phyloP scores from a whole-genome alignment of 2,888 invertebrate species.

The Pandemis corylana region DNA sequence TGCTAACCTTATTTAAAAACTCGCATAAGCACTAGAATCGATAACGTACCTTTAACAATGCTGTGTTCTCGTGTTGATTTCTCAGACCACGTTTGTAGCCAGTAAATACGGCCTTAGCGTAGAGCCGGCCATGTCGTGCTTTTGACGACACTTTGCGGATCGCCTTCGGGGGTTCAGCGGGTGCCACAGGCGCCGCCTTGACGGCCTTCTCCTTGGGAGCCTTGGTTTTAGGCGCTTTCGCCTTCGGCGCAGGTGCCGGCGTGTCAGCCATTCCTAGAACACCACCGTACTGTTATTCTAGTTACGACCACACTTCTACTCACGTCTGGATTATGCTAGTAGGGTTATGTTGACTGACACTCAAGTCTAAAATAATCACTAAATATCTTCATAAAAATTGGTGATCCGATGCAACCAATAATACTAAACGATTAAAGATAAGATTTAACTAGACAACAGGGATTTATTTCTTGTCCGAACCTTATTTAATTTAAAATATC shows the following conservation, averaged over 20 bases:
- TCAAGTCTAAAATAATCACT: constrained; percentile 62
- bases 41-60: constrained; percentile 90
- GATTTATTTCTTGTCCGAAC: constrained; percentile 54
- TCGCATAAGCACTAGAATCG: constrained; percentile 12
- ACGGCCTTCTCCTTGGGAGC: constrained; percentile 84
- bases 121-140: constrained; percentile 92
- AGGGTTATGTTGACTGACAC: constrained; percentile 84
- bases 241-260: constrained; percentile 83
- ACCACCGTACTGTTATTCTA: constrained; percentile 51
- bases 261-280: constrained; percentile 87
- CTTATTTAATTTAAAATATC: constrained; percentile 48
- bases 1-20: constrained; percentile 11
- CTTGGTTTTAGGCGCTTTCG: constrained; percentile 84
- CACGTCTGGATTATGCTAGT: constrained; percentile 42
- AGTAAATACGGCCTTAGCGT: constrained; percentile 99
- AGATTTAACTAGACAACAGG: constrained; percentile 41
- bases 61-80: constrained; percentile 99
- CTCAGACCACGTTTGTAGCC: constrained; percentile 97
- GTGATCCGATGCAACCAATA: constrained; percentile 56
- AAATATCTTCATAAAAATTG: constrained; percentile 57
- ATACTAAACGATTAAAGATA: constrained; percentile 40
- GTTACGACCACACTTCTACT: constrained; percentile 44
- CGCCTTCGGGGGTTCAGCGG: constrained; percentile 82
- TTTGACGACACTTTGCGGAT: constrained; percentile 80
- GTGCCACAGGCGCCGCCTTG: constrained; percentile 83